phyloP scores from a whole-genome alignment of 92 coral and sea anemone genomes.

The Virgularia gustaviana region DNA sequence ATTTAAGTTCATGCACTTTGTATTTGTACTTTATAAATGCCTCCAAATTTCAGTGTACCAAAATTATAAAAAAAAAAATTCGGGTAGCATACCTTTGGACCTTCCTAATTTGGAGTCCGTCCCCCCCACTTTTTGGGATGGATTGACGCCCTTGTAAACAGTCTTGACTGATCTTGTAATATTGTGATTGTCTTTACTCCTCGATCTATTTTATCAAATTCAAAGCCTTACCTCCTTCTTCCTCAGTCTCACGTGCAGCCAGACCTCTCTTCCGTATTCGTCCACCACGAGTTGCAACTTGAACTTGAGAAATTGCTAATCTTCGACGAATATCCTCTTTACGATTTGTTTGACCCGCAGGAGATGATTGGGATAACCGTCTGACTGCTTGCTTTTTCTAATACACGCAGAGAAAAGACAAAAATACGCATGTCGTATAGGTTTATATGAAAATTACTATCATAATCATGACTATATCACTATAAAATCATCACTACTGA shows the following conservation, averaged over 20 bases:
- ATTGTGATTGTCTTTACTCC: background rate
- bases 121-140: no score
- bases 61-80: no score
- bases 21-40: no score
- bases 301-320: slow-evolving; percentile 4
- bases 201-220: background rate
- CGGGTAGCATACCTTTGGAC: no score
- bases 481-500: no score
- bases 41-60: no score
- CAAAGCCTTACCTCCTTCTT: background rate
- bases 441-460: background rate
- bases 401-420: background rate
- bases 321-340: slow-evolving; percentile 24
- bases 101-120: no score
- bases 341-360: slow-evolving; percentile 27
- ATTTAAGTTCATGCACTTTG: no score
- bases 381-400: slow-evolving; percentile 84
- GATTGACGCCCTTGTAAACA: background rate
- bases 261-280: slow-evolving; percentile 7
- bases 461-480: background rate
- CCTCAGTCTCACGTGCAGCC: slow-evolving; percentile 6
- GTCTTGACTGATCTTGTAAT: background rate
- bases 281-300: slow-evolving; percentile 13
- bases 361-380: slow-evolving; percentile 68
- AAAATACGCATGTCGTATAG: no score